These are phyloP conservation scores for Anagrus nilaparvatae DNA, from an alignment of 1,140 invertebrate genomes.

Conservation along the genomic window DNA sequence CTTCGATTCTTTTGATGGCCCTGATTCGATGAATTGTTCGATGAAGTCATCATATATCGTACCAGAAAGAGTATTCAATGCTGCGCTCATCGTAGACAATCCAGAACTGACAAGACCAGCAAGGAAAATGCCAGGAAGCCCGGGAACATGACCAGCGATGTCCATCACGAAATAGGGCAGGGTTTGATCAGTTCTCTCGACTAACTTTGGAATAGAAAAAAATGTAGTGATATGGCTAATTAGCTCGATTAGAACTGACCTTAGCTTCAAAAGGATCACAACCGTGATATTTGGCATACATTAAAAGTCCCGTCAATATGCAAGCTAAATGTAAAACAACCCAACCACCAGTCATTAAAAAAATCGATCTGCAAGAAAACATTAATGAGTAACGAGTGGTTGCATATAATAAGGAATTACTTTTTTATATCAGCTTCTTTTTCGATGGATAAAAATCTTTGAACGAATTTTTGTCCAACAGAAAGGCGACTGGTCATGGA, in stretches of 20 bases:
- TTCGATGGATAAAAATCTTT: slow-evolving; percentile 53
- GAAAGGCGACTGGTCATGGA: slow-evolving; percentile 51
- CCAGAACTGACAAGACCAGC: slow-evolving; percentile 61
- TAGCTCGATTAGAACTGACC: too few species aligned
- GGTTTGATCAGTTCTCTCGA: slow-evolving; percentile 39
- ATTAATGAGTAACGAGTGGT: too few species aligned
- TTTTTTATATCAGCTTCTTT: slow-evolving; percentile 44
- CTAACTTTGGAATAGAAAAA: slow-evolving; percentile 13
- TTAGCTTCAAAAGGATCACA: slow-evolving; percentile 47
- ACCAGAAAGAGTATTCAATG: slow-evolving; percentile 46
- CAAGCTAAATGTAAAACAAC: slow-evolving; percentile 31
- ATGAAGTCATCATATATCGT: slow-evolving; percentile 49
- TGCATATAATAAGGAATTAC: slow-evolving; percentile 21
- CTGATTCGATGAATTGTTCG: slow-evolving; percentile 28
- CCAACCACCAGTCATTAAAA: slow-evolving; percentile 33
- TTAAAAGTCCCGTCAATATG: slow-evolving; percentile 42
- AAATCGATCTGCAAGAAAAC: slow-evolving; percentile 23
- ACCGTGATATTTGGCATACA: slow-evolving; percentile 49
- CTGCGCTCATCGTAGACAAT: slow-evolving; percentile 42
- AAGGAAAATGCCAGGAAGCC: slow-evolving; percentile 59
- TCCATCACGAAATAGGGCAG: slow-evolving; percentile 53
- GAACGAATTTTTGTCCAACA: slow-evolving; percentile 54
- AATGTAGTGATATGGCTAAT: slow-evolving; percentile 3
- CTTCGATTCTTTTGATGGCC: slow-evolving; percentile 23
- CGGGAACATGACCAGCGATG: slow-evolving; percentile 42